Base-by-base conservation (phyloP, 2,888 invertebrate genomes). In the Exephanes ischioxanthus region DNA sequence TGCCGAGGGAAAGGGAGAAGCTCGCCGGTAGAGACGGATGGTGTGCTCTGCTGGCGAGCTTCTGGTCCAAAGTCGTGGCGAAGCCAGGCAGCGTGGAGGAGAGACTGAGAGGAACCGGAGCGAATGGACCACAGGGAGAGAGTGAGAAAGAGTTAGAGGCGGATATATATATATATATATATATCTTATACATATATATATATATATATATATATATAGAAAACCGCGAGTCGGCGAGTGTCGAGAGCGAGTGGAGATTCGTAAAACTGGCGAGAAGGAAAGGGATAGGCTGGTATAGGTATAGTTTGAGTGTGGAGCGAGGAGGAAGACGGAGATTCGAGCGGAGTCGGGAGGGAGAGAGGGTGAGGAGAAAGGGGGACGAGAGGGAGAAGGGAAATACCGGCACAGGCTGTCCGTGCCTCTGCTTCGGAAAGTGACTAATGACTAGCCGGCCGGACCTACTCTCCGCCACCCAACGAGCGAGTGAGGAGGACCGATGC, bases 351-450 rank as follows among this genome's bases (percentile, higher is more conserved):
- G 66, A 33, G 63, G 83, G 83, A 79, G 72, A 78, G 85, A 88
- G 83, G 67, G 87, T 85, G 86, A 87, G 45, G 61, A 58, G 78
- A 86, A 79, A 70, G 76, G 75, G 53, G 83, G 79, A 45, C 80
- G 86, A 84, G 87, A 88, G 87, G 81, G 85, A 89, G 89, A 88
- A 82, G 83, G 86, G 83, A 88, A 88, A 90, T 91, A 91, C 91
- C 92, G 92, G 91, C 92, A 89, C 91, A 90, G 93, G 91, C 91
- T 91, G 92, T 92, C 93, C 92, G 93, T 93, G 93, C 93, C 93
- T 93, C 93, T 93, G 94, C 93, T 94, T 94, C 93, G 94, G 93
- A 93, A 94, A 94, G 93, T 94, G 94, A 94, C 94, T 93, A 94
- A 94, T 94, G 94, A 94, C 94, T 93, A 92, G 90, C 91, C 89